These are phyloP conservation scores for Nebria salina DNA, from an alignment of 2,888 invertebrate species.

Conservation along the genomic window DNA sequence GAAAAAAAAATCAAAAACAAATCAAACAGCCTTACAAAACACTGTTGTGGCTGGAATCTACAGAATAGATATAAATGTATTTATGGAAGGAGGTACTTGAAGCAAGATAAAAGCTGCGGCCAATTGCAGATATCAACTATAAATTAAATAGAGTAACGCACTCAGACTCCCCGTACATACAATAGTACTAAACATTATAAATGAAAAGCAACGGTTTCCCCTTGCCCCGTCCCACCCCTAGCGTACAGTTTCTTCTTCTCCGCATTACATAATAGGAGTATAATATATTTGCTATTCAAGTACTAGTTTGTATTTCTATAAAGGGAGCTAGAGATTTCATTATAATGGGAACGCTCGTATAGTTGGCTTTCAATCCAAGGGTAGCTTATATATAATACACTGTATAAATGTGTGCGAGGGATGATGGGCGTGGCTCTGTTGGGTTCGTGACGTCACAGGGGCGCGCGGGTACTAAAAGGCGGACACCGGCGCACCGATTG, in stretches of 20 bases:
- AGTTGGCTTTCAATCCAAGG: constrained; percentile 7
- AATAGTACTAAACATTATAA: constrained; percentile 51
- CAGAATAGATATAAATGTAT: constrained; percentile 7
- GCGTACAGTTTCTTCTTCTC: constrained; percentile 19
- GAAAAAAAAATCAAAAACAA: too few species aligned
- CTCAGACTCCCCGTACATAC: constrained; percentile 52
- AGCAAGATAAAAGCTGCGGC: background rate
- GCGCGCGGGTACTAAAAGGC: constrained; percentile 50
- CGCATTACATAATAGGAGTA: constrained; percentile 54
- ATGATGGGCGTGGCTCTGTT: constrained; percentile 40
- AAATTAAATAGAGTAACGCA: constrained; percentile 55
- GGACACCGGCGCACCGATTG: constrained; percentile 53
- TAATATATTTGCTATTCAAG: constrained; percentile 61
- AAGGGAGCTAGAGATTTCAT: constrained; percentile 11
- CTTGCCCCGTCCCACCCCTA: constrained; percentile 50
- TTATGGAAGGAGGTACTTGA: background rate
- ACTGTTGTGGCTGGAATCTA: background rate
- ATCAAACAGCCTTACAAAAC: too few species aligned
- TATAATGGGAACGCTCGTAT: background rate
- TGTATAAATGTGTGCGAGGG: constrained; percentile 25
- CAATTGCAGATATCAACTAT: constrained; percentile 33
- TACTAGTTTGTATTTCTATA: constrained; percentile 62
- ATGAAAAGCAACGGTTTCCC: constrained; percentile 48
- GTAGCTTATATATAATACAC: constrained; percentile 6
- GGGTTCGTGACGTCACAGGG: constrained; percentile 50